These are phyloP conservation scores for Pristis pectinata DNA, from an alignment of 2,797 vertebrate species.

Conservation along the genomic window DNA sequence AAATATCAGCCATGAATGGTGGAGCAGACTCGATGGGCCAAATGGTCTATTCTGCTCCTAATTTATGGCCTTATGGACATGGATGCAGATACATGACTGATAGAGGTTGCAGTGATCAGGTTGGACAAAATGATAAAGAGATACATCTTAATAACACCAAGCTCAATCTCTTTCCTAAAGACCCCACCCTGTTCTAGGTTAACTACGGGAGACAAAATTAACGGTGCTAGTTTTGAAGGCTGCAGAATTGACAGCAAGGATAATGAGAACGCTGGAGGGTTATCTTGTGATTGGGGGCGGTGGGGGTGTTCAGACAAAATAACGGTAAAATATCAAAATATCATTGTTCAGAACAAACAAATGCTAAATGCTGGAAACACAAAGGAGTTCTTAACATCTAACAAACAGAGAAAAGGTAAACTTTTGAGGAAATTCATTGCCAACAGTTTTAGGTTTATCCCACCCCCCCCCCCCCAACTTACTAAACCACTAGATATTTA, in stretches of 20 bases:
- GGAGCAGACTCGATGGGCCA: too few species aligned
- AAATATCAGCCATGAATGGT: too few species aligned
- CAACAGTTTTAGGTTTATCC: neutral
- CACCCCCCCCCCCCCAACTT: too few species aligned
- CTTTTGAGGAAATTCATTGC: neutral
- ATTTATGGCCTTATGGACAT: neutral
- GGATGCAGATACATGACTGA: neutral
- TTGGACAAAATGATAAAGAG: neutral
- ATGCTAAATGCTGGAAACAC: neutral
- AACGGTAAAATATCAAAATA: neutral
- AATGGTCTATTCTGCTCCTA: too few species aligned
- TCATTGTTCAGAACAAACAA: neutral
- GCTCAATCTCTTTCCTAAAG: neutral
- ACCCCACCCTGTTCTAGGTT: neutral
- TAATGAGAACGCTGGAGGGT: neutral
- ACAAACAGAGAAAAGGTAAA: neutral
- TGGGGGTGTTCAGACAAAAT: neutral
- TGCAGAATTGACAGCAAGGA: neutral
- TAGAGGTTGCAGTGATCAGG: neutral
- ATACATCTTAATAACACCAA: neutral
- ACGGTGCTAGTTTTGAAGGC: neutral
- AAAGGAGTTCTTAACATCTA: neutral
- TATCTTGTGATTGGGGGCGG: neutral
- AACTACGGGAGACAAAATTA: neutral
- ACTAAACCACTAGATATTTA: neutral